Conservation (phyloP, 1,140 invertebrate species). For the Drosophila pandora region DNA sequence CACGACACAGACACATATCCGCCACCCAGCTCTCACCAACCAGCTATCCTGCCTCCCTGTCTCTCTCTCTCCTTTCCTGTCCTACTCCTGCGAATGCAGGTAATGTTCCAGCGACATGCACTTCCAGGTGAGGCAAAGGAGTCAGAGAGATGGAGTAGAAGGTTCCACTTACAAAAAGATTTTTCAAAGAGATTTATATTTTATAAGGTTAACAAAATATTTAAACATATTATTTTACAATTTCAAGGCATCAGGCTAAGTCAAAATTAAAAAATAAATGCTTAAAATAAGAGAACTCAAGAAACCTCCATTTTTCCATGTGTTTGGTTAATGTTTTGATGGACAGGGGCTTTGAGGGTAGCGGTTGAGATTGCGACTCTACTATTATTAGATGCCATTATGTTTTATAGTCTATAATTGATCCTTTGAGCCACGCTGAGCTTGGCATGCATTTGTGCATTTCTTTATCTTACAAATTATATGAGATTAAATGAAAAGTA, state of each 20-base stretch:
- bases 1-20: slow-evolving; percentile 74
- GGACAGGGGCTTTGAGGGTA: slow-evolving; percentile 2
- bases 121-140: slow-evolving; percentile 23
- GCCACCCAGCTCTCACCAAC: slow-evolving; percentile 45
- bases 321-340: slow-evolving; percentile 1
- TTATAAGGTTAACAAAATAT: background rate
- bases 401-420: slow-evolving; percentile 83
- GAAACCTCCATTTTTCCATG: background rate
- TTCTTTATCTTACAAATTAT: slow-evolving; percentile 80
- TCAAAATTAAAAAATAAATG: background rate
- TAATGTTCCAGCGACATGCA: slow-evolving; percentile 77
- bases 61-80: slow-evolving; percentile 1
- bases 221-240: background rate
- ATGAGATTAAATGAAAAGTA: slow-evolving; percentile 80
- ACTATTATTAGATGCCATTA: slow-evolving; percentile 83
- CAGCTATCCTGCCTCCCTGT: slow-evolving; percentile 25
- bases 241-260: background rate
- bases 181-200: background rate
- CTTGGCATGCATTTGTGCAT: slow-evolving; percentile 58
- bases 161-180: slow-evolving; percentile 10
- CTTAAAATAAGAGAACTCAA: background rate
- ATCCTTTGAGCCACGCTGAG: slow-evolving; percentile 71
- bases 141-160: slow-evolving; percentile 2
- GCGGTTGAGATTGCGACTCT: slow-evolving; percentile 69
- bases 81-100: slow-evolving; percentile 26